Percentiles rank a stretch among this genome's conserved stretches.
phyloP scores from a whole-genome alignment of 92 coral and sea anemone genomes.

The Metridium senile region DNA sequence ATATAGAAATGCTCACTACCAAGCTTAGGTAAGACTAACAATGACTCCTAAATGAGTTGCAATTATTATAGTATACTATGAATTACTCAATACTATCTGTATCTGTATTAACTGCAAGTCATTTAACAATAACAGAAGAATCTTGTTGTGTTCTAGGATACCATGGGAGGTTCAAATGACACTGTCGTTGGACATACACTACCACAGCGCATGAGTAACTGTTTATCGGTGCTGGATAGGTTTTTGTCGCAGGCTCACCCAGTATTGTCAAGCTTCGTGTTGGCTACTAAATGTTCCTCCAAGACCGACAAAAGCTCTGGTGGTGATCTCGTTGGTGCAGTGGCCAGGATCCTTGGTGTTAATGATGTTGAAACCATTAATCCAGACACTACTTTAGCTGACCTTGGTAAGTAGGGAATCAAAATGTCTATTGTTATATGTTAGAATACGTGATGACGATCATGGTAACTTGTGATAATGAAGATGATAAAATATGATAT shows the following conservation, averaged over 20 bases:
- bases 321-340: conserved; percentile 72
- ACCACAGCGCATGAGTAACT: conserved; percentile 92
- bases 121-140: too few relatives aligned
- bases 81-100: too few relatives aligned
- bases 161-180: conserved; percentile 90
- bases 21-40: too few relatives aligned
- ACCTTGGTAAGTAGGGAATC: conserved; percentile 68
- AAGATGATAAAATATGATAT: too few relatives aligned
- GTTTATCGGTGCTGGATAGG: conserved; percentile 77
- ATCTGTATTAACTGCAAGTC: too few relatives aligned
- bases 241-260: conserved; percentile 82
- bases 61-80: too few relatives aligned
- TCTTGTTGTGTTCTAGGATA: conserved; percentile 53
- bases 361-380: conserved; percentile 67
- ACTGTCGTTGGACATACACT: conserved; percentile 82
- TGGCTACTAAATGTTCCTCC: conserved; percentile 64
- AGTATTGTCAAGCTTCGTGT: conserved; percentile 75
- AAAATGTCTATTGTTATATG: too few relatives aligned
- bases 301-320: conserved; percentile 70
- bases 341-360: conserved; percentile 77
- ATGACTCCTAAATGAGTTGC: too few relatives aligned
- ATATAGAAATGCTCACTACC: too few relatives aligned
- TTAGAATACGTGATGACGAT: too few relatives aligned
- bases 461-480: too few relatives aligned
- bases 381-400: conserved; percentile 79